Evolutionary conservation across 64 coral and sea anemone species (phyloP).

Genomic region (Orbicella faveolata): DNA sequence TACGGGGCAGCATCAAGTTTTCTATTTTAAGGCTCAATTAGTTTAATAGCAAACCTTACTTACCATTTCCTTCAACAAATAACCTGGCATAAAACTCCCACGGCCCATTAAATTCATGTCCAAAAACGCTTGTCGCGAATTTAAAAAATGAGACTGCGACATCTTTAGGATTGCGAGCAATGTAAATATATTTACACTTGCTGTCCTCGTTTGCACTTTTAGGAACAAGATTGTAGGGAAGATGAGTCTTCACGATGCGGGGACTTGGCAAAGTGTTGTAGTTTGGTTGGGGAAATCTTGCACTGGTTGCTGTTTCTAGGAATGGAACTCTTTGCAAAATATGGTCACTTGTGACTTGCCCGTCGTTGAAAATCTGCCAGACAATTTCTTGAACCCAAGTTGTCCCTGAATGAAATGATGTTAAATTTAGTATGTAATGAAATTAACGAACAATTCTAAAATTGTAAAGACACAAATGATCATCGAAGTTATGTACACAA

Average conservation of each 20-base stretch:
- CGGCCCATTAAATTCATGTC: too few relatives aligned
- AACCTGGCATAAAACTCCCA: too few relatives aligned
- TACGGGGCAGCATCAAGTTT: too few relatives aligned
- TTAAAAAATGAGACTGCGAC: constrained; percentile 11
- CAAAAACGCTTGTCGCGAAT: neutral
- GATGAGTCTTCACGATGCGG: constrained; percentile 43
- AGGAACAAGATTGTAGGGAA: constrained; percentile 17
- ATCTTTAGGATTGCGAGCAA: constrained; percentile 54
- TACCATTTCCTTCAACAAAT: too few relatives aligned
- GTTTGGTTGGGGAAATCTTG: neutral
- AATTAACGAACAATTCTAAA: too few relatives aligned
- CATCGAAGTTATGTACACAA: too few relatives aligned
- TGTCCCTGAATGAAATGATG: neutral
- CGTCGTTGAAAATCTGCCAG: constrained; percentile 28
- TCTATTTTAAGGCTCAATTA: too few relatives aligned
- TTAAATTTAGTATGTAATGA: neutral
- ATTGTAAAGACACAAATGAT: too few relatives aligned
- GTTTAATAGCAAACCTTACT: too few relatives aligned
- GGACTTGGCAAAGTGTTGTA: constrained; percentile 3
- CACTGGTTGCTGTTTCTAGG: neutral
- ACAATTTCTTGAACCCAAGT: constrained; percentile 52
- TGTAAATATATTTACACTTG: constrained; percentile 36
- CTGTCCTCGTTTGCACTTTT: neutral
- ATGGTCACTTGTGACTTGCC: neutral
- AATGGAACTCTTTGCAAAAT: constrained; percentile 7